Evolutionary conservation across 1,140 invertebrate genomes (phyloP).

Genomic region (Phymorhynchus buccinoides): DNA sequence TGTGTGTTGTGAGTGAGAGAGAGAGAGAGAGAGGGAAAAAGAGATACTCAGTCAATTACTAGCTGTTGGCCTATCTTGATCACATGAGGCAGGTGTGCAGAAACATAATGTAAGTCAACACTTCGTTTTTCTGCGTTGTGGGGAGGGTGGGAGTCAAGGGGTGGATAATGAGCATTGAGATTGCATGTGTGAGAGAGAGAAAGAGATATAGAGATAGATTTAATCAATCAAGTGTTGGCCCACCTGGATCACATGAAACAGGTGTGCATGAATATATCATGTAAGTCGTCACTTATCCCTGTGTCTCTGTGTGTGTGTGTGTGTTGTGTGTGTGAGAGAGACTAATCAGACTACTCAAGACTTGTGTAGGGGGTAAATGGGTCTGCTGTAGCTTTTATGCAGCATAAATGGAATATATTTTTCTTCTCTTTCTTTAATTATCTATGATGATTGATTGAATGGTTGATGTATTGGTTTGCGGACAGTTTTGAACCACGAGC

Average conservation of each 20-base stretch:
- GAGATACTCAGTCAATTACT: too few species aligned
- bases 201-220: conserved; percentile 75
- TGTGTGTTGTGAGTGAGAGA: too few species aligned
- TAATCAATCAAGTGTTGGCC: conserved; percentile 86
- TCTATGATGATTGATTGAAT: background rate
- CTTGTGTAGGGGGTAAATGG: too few species aligned
- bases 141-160: too few species aligned
- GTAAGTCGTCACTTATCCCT: conserved; percentile 62
- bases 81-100: too few species aligned
- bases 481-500: conserved; percentile 79
- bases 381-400: too few species aligned
- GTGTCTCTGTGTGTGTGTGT: background rate
- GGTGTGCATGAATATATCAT: conserved; percentile 77
- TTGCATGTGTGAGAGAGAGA: conserved; percentile 38
- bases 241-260: conserved; percentile 92
- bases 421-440: background rate
- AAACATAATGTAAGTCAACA: too few species aligned
- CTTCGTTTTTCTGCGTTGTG: too few species aligned
- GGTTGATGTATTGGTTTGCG: conserved; percentile 6
- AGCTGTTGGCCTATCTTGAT: too few species aligned
- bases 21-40: too few species aligned
- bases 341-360: too few species aligned
- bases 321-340: background rate
- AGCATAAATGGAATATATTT: background rate
- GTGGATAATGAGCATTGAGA: too few species aligned